Evolutionary conservation across 1,140 invertebrate species (phyloP).

Genomic region (Nylanderia fulva): DNA sequence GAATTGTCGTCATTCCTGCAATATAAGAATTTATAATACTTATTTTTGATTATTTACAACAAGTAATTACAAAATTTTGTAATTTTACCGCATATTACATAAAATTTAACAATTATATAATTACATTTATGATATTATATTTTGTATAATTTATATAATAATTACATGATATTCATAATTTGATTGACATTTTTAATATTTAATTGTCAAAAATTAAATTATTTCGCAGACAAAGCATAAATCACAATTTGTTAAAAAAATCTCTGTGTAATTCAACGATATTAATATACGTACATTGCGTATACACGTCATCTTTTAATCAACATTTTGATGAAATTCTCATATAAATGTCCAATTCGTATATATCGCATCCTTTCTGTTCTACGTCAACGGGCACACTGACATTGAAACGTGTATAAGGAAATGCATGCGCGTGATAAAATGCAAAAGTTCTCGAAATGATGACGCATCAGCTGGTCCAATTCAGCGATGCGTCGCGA

Average conservation of each 20-base stretch:
- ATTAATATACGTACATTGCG: not conserved
- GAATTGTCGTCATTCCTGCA: not conserved
- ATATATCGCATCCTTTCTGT: conserved; percentile 22
- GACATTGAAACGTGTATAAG: conserved; percentile 48
- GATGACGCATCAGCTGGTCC: conserved; percentile 14
- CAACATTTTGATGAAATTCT: not conserved
- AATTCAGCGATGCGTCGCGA: not conserved
- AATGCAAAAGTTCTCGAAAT: conserved; percentile 18
- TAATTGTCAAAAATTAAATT: conserved; percentile 8
- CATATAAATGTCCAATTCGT: conserved; percentile 21
- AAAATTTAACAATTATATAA: not conserved
- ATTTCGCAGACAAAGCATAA: not conserved
- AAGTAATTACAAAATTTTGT: not conserved
- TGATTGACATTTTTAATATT: not conserved
- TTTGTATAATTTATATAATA: not conserved
- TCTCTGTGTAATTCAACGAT: not conserved
- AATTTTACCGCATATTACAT: not conserved
- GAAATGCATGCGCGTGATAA: not conserved
- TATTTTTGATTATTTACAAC: not conserved
- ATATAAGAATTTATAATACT: too few species aligned
- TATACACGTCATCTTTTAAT: conserved; percentile 18
- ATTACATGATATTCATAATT: not conserved
- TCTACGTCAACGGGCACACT: not conserved
- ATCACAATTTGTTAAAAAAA: not conserved
- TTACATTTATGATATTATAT: not conserved